A percentile compares a stretch with the other conserved stretches of the same genome.
phyloP scores from a whole-genome alignment of 1,140 invertebrate species.

The Papilio helenus region DNA sequence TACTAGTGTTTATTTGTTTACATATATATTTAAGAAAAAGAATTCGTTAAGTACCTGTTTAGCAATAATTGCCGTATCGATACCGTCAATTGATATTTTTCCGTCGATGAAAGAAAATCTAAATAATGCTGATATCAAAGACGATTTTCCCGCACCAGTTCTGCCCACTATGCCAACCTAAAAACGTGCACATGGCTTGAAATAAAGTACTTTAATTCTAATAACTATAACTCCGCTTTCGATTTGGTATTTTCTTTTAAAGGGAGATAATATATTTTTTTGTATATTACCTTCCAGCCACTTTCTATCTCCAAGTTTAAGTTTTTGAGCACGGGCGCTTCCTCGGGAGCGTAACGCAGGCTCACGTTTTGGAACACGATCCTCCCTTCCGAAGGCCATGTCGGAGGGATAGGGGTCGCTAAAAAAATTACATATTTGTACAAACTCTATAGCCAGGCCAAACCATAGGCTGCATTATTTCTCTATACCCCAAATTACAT shows the following conservation, averaged over 20 bases:
- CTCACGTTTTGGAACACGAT: constrained; percentile 87
- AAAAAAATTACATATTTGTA: constrained; percentile 43
- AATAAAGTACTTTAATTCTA: neutral
- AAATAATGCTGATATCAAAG: constrained; percentile 88
- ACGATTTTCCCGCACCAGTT: constrained; percentile 90
- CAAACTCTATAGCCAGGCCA: neutral
- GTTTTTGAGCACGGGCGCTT: constrained; percentile 87
- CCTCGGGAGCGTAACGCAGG: constrained; percentile 86
- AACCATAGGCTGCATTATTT: neutral
- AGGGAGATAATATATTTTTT: neutral
- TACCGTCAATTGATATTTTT: constrained; percentile 85
- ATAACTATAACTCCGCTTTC: neutral
- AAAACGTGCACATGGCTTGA: neutral
- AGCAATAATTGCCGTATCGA: constrained; percentile 83
- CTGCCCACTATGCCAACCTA: constrained; percentile 87
- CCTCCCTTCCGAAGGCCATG: constrained; percentile 85
- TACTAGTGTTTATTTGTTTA: neutral
- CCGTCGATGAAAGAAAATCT: constrained; percentile 87
- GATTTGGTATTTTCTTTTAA: neutral
- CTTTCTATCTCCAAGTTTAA: constrained; percentile 85
- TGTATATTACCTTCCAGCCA: constrained; percentile 85
- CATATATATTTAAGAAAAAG: neutral
- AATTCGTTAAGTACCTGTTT: constrained; percentile 72
- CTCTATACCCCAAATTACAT: neutral
- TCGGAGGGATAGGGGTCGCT: constrained; percentile 75